Evolutionary conservation across 1,140 invertebrate genomes (phyloP).

Genomic region (Psix sp.): DNA sequence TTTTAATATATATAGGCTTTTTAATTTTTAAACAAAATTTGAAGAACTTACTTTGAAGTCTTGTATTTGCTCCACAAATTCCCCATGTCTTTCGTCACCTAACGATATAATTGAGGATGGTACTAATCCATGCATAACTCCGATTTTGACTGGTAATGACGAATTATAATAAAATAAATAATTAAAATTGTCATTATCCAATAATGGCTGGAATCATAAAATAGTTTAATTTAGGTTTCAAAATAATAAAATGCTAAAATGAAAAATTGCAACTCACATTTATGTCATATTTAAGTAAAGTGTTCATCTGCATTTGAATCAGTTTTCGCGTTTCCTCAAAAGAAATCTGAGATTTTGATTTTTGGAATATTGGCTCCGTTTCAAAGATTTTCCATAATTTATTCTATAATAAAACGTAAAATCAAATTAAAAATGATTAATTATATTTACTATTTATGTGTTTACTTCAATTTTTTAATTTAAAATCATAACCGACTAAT

Average conservation of each 20-base stretch:
- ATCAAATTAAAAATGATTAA: background rate
- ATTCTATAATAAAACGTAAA: slow-evolving; percentile 78
- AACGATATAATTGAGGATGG: slow-evolving; percentile 83
- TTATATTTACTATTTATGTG: background rate
- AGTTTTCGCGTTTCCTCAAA: slow-evolving; percentile 85
- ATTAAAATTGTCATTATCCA: slow-evolving; percentile 29
- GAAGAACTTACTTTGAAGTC: slow-evolving; percentile 72
- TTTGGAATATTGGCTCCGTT: slow-evolving; percentile 88
- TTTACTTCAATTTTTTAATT: background rate
- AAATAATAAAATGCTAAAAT: too few species aligned
- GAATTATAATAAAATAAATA: slow-evolving; percentile 81
- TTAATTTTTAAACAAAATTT: too few species aligned
- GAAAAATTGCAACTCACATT: slow-evolving; percentile 73
- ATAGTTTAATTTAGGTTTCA: background rate
- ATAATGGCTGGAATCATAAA: slow-evolving; percentile 28
- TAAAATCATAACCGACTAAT: background rate
- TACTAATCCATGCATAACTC: slow-evolving; percentile 82
- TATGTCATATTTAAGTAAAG: slow-evolving; percentile 73
- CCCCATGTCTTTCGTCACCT: slow-evolving; percentile 86
- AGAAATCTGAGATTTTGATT: slow-evolving; percentile 76
- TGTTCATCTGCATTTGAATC: slow-evolving; percentile 80
- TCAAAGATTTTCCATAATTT: slow-evolving; percentile 88
- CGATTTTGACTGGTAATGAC: slow-evolving; percentile 84
- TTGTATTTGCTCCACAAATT: slow-evolving; percentile 83
- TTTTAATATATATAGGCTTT: too few species aligned